Evolutionary conservation across 2,888 invertebrate species (phyloP).

Genomic region (Escarpia spicata): DNA sequence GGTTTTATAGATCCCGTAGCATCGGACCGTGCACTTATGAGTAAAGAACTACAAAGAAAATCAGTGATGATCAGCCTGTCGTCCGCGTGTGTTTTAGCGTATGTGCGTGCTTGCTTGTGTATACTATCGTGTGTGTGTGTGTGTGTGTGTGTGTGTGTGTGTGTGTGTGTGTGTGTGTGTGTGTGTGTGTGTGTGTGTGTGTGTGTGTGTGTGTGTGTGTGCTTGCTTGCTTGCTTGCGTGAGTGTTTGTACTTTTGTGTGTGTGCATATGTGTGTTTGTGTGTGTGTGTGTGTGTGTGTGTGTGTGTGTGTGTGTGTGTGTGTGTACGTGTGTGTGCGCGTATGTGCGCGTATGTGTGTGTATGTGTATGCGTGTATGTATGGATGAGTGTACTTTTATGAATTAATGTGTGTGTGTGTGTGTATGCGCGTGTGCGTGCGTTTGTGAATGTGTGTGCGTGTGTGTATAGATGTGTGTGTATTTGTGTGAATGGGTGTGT

Average conservation of each 20-base stretch:
- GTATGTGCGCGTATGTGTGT: background rate
- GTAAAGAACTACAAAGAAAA: too few relatives aligned
- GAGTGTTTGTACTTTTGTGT: background rate
- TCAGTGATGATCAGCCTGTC: too few relatives aligned
- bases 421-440: background rate
- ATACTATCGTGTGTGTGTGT: too few relatives aligned
- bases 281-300: conserved; percentile 19
- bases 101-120: too few relatives aligned
- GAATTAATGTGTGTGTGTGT: background rate
- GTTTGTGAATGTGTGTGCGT: background rate
- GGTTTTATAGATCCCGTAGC: too few relatives aligned
- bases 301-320: conserved; percentile 20
- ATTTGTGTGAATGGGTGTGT: too few relatives aligned
- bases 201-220: background rate
- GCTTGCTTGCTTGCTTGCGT: too few relatives aligned
- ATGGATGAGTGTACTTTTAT: background rate
- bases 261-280: conserved; percentile 8
- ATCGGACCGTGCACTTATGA: too few relatives aligned
- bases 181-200: background rate
- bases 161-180: background rate
- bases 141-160: background rate
- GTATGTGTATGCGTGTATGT: background rate
- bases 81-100: too few relatives aligned
- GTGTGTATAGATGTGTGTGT: background rate
- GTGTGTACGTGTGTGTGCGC: background rate